Conservation (phyloP, 2,888 invertebrate species). For the Oligia strigilis region DNA sequence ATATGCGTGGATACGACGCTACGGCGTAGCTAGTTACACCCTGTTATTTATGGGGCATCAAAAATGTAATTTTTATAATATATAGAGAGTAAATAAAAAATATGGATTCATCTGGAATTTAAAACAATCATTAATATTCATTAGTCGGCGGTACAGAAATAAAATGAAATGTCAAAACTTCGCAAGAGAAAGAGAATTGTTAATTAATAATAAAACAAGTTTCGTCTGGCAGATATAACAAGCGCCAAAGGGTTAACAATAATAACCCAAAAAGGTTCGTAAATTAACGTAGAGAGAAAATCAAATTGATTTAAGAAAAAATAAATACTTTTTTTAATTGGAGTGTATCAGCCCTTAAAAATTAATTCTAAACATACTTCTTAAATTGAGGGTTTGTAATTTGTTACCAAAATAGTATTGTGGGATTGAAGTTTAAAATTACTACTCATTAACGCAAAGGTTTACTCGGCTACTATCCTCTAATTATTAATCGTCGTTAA, state of each 20-base stretch:
- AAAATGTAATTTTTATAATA: not conserved
- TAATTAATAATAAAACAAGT: constrained; percentile 50
- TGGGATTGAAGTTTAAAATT: not conserved
- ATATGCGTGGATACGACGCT: not conserved
- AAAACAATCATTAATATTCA: constrained; percentile 49
- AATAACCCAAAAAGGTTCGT: constrained; percentile 4
- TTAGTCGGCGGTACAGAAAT: constrained; percentile 23
- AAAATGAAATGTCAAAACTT: constrained; percentile 49
- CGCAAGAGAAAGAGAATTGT: constrained; percentile 28
- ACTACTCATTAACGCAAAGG: not conserved
- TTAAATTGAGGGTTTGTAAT: not conserved
- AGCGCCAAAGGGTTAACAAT: constrained; percentile 28
- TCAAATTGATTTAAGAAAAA: not conserved
- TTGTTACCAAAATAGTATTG: not conserved
- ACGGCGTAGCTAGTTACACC: constrained; percentile 4
- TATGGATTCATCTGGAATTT: constrained; percentile 22
- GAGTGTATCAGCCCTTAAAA: not conserved
- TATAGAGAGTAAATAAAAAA: constrained; percentile 8
- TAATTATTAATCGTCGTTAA: not conserved
- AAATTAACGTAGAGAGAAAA: not conserved
- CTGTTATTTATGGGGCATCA: not conserved
- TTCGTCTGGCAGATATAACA: constrained; percentile 24
- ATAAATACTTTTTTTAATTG: not conserved
- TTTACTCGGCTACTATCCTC: not conserved
- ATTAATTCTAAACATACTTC: not conserved